These are phyloP conservation scores for Thereva unica DNA, from an alignment of 2,888 invertebrate genomes.

Conservation along the genomic window DNA sequence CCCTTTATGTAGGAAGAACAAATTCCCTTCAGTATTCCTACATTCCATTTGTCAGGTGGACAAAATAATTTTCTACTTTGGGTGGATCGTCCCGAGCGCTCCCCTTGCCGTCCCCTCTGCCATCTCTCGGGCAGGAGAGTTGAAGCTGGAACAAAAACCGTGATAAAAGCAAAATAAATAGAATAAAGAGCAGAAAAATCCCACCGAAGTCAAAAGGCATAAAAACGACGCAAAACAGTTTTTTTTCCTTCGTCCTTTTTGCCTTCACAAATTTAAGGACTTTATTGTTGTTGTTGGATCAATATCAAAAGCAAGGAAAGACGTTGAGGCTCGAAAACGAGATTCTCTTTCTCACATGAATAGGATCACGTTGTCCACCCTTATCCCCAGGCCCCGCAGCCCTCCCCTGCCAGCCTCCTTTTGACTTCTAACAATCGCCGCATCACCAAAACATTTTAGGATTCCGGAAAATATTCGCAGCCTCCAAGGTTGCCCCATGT, in stretches of 20 bases:
- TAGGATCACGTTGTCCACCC: constrained; percentile 17
- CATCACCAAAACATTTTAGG: constrained; percentile 13
- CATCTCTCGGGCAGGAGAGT: too few relatives aligned
- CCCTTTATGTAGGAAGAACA: too few relatives aligned
- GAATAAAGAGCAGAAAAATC: constrained; percentile 9
- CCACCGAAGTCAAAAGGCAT: neutral
- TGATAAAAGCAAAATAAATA: constrained; percentile 13
- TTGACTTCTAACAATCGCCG: constrained; percentile 17
- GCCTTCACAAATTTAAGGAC: neutral
- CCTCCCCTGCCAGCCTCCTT: neutral
- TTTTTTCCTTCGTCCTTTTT: constrained; percentile 8
- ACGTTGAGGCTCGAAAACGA: constrained; percentile 6
- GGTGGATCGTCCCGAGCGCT: constrained; percentile 8
- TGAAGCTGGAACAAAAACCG: neutral
- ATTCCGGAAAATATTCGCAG: constrained; percentile 19
- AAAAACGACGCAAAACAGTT: constrained; percentile 2
- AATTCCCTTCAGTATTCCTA: constrained; percentile 1
- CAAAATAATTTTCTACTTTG: constrained; percentile 17
- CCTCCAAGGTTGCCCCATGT: constrained; percentile 1
- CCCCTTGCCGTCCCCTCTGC: neutral
- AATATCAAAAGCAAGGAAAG: constrained; percentile 14
- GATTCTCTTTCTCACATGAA: constrained; percentile 4
- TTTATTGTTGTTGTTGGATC: constrained; percentile 25
- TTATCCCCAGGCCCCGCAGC: neutral
- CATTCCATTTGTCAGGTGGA: neutral